These are phyloP conservation scores for Cochlearius cochlearius DNA, from an alignment of 2,113 vertebrate genomes.

Conservation along the genomic window DNA sequence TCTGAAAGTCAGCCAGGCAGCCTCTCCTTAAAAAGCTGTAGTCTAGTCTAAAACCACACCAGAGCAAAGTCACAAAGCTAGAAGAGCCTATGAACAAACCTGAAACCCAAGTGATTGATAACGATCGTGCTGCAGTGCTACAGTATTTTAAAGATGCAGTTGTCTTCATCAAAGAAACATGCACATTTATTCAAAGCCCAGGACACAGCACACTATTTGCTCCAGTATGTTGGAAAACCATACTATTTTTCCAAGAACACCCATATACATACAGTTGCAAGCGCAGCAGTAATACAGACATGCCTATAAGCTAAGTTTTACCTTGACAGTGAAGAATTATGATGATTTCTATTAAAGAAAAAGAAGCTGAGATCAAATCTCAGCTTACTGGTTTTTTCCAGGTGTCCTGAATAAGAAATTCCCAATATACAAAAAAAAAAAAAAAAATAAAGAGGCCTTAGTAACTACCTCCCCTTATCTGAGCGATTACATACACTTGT, in stretches of 20 bases:
- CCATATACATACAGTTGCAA: not conserved
- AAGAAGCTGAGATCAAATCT: not conserved
- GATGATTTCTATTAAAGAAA: not conserved
- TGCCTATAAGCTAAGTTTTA: not conserved
- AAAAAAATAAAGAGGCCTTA: not conserved
- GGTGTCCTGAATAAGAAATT: not conserved
- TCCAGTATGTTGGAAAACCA: not conserved
- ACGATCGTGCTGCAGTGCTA: not conserved
- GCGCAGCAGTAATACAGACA: not conserved
- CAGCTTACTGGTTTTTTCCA: not conserved
- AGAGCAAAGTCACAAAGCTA: not conserved
- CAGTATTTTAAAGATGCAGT: not conserved
- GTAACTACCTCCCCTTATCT: not conserved
- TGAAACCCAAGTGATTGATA: not conserved
- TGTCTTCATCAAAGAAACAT: not conserved
- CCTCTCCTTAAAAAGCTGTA: not conserved
- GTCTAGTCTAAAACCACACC: not conserved
- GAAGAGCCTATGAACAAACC: not conserved
- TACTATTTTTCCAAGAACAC: not conserved
- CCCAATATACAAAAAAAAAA: no score
- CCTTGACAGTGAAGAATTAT: not conserved
- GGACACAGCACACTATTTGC: not conserved
- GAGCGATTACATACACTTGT: rapidly evolving
- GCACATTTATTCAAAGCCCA: not conserved
- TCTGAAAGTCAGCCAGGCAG: not conserved